phyloP scores from a whole-genome alignment of 1,140 invertebrate genomes.

The Oryctes rhinoceros region DNA sequence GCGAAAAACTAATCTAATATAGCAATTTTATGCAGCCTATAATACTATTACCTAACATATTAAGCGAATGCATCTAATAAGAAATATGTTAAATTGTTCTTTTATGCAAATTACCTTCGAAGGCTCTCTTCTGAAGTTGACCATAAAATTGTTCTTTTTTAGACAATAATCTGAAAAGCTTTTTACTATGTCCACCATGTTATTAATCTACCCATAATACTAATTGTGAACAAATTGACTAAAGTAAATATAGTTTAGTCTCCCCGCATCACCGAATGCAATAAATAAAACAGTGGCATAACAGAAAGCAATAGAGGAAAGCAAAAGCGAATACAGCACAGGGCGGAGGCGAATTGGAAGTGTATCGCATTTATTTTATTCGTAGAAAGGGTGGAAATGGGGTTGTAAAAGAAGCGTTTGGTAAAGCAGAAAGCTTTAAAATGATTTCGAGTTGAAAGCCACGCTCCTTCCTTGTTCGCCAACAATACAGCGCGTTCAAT shows the following conservation, averaged over 20 bases:
- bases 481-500: slow-evolving; percentile 51
- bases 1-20: too few relatives aligned
- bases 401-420: slow-evolving; percentile 52
- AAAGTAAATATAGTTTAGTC: not conserved
- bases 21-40: too few relatives aligned
- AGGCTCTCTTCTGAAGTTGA: too few relatives aligned
- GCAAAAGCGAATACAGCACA: not conserved
- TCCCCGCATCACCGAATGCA: not conserved
- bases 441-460: slow-evolving; percentile 52
- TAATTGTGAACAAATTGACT: not conserved
- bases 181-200: too few relatives aligned
- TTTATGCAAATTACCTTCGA: too few relatives aligned
- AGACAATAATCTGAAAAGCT: too few relatives aligned
- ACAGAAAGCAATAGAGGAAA: not conserved
- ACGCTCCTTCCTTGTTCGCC: slow-evolving; percentile 54
- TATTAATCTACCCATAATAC: too few relatives aligned
- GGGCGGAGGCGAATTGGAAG: slow-evolving; percentile 36
- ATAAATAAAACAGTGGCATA: not conserved
- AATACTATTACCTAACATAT: too few relatives aligned
- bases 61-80: too few relatives aligned
- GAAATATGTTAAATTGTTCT: too few relatives aligned
- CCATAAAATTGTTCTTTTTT: too few relatives aligned
- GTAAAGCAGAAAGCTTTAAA: slow-evolving; percentile 53
- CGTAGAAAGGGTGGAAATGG: slow-evolving; percentile 47
- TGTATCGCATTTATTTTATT: slow-evolving; percentile 53